Base-by-base conservation (phyloP, 2,888 invertebrate species). In the Cataglyphis cursor region DNA sequence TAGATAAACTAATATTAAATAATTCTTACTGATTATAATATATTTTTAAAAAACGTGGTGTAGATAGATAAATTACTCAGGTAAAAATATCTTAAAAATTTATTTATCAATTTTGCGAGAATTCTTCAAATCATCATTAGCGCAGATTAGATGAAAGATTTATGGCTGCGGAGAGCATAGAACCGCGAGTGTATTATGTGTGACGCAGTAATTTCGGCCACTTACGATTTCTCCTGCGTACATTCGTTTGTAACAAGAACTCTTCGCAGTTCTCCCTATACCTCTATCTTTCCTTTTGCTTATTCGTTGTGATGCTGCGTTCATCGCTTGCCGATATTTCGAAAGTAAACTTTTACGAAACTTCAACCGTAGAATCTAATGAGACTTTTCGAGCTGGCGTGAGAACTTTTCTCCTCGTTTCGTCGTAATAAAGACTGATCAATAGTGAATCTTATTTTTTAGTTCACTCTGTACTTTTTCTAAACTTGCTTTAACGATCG, bases 251-350 rank as follows among this genome's bases (percentile, higher is more conserved):
- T 86, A 86, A 84, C 85, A 84, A 83, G 87, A 85, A 89, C 75
- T 83, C 81, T 81, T 80, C 78, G 75, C 66, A 41, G 61, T 80
- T 66, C 28, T 64, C 38, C 51, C 57, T n/a, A 44, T 65, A 24
- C 54, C 68, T 54, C 66, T 31, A 10, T 61, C 82, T 75, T 72
- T 81, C 68, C 54, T 54, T 51, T 62, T 54, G 44, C 51, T 70
- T 41, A 51, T n/a, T 89, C 86, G 89, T 90, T 90, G 74, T 44
- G 66, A 90, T 88, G 88, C 90, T 88, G 62, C 65, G 85, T 82
- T 76, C 89, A 86, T 89, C 87, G 89, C 86, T 87, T 76, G 83
- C 64, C 86, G 89, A 90, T 89, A 90, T 90, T 90, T 89, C 90
- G 90, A 90, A 90, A 90, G 90, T 85, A 85, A 90, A 89, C 87